Percentiles rank a stretch among this genome's conserved stretches.
Evolutionary conservation across 2,888 invertebrate genomes (phyloP).

Genomic region (Xylocampa areola): DNA sequence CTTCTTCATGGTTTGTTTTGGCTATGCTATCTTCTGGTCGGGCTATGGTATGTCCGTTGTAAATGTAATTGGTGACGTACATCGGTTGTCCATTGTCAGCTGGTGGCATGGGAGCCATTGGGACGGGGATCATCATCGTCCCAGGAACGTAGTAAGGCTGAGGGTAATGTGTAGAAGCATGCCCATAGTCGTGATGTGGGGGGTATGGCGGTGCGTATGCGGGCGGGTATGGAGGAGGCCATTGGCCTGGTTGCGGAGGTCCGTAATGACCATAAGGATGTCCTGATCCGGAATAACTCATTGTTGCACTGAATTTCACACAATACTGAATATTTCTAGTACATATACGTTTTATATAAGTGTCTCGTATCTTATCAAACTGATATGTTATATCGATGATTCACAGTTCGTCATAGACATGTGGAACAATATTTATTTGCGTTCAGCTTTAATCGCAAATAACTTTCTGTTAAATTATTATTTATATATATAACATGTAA

Average conservation of each 20-base stretch:
- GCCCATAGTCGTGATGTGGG: conserved; percentile 63
- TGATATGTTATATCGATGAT: conserved; percentile 49
- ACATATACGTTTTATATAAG: conserved; percentile 46
- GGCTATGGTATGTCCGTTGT: conserved; percentile 75
- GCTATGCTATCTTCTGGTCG: too few relatives aligned
- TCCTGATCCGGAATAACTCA: conserved; percentile 73
- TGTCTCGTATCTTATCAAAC: conserved; percentile 62
- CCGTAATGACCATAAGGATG: conserved; percentile 64
- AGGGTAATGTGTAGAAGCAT: conserved; percentile 56
- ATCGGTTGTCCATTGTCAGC: conserved; percentile 63
- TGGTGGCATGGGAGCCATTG: conserved; percentile 62
- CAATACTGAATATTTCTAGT: conserved; percentile 39
- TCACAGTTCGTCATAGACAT: too few relatives aligned
- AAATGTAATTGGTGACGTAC: conserved; percentile 84
- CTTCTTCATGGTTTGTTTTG: too few relatives aligned
- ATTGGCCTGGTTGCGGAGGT: conserved; percentile 56
- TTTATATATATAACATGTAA: too few relatives aligned
- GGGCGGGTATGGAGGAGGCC: conserved; percentile 39
- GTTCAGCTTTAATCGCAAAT: conserved; percentile 27
- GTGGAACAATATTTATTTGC: too few relatives aligned
- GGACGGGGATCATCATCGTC: conserved; percentile 79
- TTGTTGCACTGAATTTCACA: conserved; percentile 52
- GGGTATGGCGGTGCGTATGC: conserved; percentile 42
- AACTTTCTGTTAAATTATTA: conserved; percentile 31
- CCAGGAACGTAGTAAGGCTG: conserved; percentile 81